Percentiles rank a stretch among this genome's conserved stretches.
phyloP scores from a whole-genome alignment of 2,888 invertebrate genomes.

The Troides aeacus region DNA sequence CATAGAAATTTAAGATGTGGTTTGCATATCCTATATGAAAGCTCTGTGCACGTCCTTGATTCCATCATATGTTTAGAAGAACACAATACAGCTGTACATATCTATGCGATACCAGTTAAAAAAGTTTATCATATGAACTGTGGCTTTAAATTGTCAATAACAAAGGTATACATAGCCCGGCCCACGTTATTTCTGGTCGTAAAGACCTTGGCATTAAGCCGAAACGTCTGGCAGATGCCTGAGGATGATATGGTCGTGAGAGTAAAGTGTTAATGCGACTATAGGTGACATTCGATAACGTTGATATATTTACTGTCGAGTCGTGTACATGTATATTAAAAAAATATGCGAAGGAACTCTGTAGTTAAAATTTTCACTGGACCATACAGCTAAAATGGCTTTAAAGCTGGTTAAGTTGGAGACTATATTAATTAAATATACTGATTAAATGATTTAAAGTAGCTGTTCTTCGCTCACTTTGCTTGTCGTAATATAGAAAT shows the following conservation, averaged over 20 bases:
- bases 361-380: background rate
- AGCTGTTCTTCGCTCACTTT: too few species aligned
- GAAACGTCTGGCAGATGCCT: conserved; percentile 60
- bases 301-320: conserved; percentile 39
- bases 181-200: conserved; percentile 56
- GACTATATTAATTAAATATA: too few species aligned
- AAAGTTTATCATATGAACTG: background rate
- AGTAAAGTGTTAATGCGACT: conserved; percentile 60
- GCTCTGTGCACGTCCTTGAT: too few species aligned
- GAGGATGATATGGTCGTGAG: conserved; percentile 62
- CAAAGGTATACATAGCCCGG: conserved; percentile 57
- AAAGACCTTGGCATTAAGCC: conserved; percentile 68
- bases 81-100: background rate
- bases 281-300: conserved; percentile 53
- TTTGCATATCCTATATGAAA: too few species aligned
- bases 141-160: conserved; percentile 44
- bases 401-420: too few species aligned
- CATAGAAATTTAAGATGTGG: too few species aligned
- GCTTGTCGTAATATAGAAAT: too few species aligned
- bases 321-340: background rate
- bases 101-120: background rate
- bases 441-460: too few species aligned
- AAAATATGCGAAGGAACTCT: background rate
- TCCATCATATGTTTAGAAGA: background rate
- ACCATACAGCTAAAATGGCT: too few species aligned